These are phyloP conservation scores for Tetheella fluctuosa DNA, from an alignment of 2,888 invertebrate genomes.

Conservation along the genomic window DNA sequence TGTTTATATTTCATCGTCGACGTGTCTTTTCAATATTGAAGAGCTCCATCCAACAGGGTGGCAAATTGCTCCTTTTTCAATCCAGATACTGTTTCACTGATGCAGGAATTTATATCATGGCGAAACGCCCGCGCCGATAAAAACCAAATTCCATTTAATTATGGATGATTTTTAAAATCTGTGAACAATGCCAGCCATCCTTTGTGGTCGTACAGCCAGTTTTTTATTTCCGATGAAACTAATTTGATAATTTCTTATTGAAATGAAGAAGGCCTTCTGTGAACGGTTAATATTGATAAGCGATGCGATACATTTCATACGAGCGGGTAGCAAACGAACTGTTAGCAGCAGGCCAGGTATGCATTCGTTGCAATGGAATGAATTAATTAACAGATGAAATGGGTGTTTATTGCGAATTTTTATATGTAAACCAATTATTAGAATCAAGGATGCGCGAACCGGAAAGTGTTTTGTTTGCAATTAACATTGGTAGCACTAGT, in stretches of 20 bases:
- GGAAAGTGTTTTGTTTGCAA: slow-evolving; percentile 30
- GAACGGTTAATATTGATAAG: slow-evolving; percentile 41
- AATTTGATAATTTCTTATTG: slow-evolving; percentile 82
- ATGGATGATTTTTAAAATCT: slow-evolving; percentile 83
- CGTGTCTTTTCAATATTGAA: slow-evolving; percentile 59
- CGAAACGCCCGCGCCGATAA: slow-evolving; percentile 65
- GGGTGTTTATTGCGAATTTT: slow-evolving; percentile 35
- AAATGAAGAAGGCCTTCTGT: slow-evolving; percentile 50
- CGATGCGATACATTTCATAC: slow-evolving; percentile 15
- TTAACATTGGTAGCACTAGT: slow-evolving; percentile 9
- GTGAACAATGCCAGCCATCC: slow-evolving; percentile 81
- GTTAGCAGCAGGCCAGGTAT: slow-evolving; percentile 14
- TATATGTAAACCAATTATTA: slow-evolving; percentile 44
- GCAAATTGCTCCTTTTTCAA: slow-evolving; percentile 73
- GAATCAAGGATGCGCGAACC: slow-evolving; percentile 47
- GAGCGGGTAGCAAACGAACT: slow-evolving; percentile 16
- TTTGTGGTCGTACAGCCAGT: slow-evolving; percentile 60
- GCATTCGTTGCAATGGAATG: slow-evolving; percentile 42
- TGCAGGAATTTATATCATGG: slow-evolving; percentile 77
- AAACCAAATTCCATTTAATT: slow-evolving; percentile 82
- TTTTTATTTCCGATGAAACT: slow-evolving; percentile 72
- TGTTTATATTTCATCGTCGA: slow-evolving; percentile 49
- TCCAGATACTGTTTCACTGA: slow-evolving; percentile 51
- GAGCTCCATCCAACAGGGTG: slow-evolving; percentile 67
- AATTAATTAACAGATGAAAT: slow-evolving; percentile 41